Base-by-base conservation (phyloP, 23 tunicate genomes). In the Oikopleura dioica region DNA sequence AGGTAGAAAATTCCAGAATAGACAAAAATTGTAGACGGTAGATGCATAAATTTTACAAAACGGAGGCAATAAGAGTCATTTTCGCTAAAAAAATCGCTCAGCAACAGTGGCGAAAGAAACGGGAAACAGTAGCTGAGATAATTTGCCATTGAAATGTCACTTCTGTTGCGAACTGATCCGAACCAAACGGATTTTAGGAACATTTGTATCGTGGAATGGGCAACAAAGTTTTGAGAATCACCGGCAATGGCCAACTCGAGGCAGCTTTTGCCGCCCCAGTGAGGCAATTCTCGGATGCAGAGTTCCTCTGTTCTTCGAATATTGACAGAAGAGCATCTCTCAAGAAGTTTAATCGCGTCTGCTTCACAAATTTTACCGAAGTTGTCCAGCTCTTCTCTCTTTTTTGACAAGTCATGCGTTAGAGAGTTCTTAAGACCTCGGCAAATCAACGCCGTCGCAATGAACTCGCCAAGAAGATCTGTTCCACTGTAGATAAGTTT, bases 1-100 rank as follows among this genome's bases (percentile, higher is more conserved):
- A 63, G 16, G 26, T 63, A 31, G 30, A 31, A 24, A 63, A 63
- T 31, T 2, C 72, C 72, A 63, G 72, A 63, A 63, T 63, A 63
- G 33, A 63, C 26, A 63, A 63, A 63, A 21, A 63, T 63, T 63
- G 72, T 63, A 28, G 30, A 12, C 72, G 72, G 72, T 12, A 63
- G 26, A 31, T 63, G 72, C 33, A 63, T 24, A 31, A 63, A 63
- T 63, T 63, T 63, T 16, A 63, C 33, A 63, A 63, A 2, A 21
- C 72, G 72, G 2, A 63, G 33, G 26, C 16, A 31, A 28, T 63
- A 63, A 28, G 33, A 5, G 5, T 63, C 72, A 16, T 28, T 24
- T 24, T 4, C 2, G 16, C 30, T 2, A 28, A 63, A 63, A 28
- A 12, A 63, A 63, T 63, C 72, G 33, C 26, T 28, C 4, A 63